These are phyloP conservation scores for Drosophila pseudoananassae DNA, from an alignment of 1,140 invertebrate genomes.

Conservation along the genomic window DNA sequence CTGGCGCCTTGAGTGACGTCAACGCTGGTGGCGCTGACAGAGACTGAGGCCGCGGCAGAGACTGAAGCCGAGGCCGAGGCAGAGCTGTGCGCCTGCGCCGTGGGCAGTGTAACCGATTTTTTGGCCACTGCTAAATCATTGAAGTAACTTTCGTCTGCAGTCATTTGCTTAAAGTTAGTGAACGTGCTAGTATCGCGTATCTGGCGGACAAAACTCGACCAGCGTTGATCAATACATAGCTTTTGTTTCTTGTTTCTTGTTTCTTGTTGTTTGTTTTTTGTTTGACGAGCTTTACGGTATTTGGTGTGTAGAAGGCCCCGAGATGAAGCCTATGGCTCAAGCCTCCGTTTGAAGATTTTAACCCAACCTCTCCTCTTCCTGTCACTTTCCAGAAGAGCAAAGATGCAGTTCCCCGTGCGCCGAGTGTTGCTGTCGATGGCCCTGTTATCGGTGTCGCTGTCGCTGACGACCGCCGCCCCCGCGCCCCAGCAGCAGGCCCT, in stretches of 20 bases:
- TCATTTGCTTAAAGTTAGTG: conserved; percentile 84
- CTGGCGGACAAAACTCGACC: conserved; percentile 43
- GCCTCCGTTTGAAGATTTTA: too few species aligned
- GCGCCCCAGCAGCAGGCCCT: conserved; percentile 20
- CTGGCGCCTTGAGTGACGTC: conserved; percentile 2
- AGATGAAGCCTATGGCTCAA: too few species aligned
- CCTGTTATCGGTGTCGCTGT: conserved; percentile 47
- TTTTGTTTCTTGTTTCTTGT: conserved; percentile 17
- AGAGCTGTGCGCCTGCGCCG: conserved; percentile 30
- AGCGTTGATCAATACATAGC: not conserved
- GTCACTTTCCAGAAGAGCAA: conserved; percentile 17
- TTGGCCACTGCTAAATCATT: conserved; percentile 84
- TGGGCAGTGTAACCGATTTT: conserved; percentile 79
- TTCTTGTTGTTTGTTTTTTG: conserved; percentile 21
- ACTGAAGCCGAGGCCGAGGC: conserved; percentile 6
- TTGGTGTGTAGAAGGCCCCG: not conserved
- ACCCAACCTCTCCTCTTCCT: not conserved
- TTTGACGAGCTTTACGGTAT: not conserved
- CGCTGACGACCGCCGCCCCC: conserved; percentile 42
- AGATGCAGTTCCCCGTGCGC: conserved; percentile 56
- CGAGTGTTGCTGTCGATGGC: conserved; percentile 51
- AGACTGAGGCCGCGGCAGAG: conserved; percentile 29
- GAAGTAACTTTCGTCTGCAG: conserved; percentile 83
- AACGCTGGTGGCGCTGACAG: conserved; percentile 18
- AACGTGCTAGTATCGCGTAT: conserved; percentile 83